These are phyloP conservation scores for Belonocnema kinseyi DNA, from an alignment of 1,140 invertebrate species.

Conservation along the genomic window DNA sequence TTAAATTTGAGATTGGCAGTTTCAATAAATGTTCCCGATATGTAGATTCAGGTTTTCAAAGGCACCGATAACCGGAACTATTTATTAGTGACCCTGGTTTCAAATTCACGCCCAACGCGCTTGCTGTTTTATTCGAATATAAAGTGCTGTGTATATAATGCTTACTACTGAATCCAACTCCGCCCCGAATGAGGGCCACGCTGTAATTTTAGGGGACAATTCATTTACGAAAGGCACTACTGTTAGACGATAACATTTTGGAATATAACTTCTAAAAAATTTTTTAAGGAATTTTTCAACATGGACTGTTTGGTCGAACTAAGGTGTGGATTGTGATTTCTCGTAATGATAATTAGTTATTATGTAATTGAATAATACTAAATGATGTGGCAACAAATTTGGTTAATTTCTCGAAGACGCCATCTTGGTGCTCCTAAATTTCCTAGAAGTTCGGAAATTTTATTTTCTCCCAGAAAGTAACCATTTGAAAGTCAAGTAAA, in stretches of 20 bases:
- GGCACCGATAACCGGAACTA: slow-evolving; percentile 12
- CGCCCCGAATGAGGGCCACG: background rate
- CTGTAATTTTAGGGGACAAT: slow-evolving; percentile 13
- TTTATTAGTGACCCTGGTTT: slow-evolving; percentile 8
- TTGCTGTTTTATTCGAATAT: slow-evolving; percentile 24
- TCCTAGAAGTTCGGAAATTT: too few species aligned
- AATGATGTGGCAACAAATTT: too few species aligned
- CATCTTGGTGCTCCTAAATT: too few species aligned
- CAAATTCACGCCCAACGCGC: slow-evolving; percentile 17
- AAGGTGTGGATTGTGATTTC: too few species aligned
- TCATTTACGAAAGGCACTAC: slow-evolving; percentile 1
- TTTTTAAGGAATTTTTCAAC: background rate
- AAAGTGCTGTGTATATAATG: slow-evolving; percentile 28
- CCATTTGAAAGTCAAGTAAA: too few species aligned
- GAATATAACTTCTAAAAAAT: background rate
- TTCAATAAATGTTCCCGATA: slow-evolving; percentile 5
- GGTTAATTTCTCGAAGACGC: too few species aligned
- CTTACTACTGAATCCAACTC: slow-evolving; percentile 24
- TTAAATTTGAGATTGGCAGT: background rate
- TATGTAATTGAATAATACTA: too few species aligned
- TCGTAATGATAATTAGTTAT: too few species aligned
- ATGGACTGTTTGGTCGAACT: too few species aligned
- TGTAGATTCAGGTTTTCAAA: slow-evolving; percentile 19
- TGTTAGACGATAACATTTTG: background rate
- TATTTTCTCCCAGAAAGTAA: too few species aligned